A percentile compares a stretch with the other conserved stretches of the same genome.
phyloP scores from a whole-genome alignment of 2,797 vertebrate species.

The Cyclura pinguis region DNA sequence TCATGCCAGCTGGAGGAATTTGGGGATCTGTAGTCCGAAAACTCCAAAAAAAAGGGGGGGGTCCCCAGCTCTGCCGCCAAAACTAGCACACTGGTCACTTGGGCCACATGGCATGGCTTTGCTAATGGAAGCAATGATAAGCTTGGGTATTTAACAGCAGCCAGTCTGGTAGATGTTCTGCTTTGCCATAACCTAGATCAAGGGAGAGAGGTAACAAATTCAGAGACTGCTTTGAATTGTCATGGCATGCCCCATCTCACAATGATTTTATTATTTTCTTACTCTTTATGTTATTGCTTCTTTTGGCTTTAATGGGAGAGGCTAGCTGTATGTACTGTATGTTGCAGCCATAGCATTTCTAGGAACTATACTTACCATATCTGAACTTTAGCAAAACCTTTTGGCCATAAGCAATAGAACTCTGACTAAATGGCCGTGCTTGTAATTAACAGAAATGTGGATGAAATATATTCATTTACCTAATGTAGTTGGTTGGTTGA shows the following conservation, averaged over 20 bases:
- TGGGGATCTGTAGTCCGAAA: too few species aligned
- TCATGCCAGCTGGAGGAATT: too few species aligned
- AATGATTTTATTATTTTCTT: neutral
- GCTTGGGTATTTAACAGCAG: neutral
- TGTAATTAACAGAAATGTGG: neutral
- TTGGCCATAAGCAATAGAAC: neutral
- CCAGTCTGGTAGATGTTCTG: neutral
- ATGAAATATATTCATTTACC: neutral
- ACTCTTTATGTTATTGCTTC: neutral
- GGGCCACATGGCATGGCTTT: neutral
- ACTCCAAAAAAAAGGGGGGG: too few species aligned
- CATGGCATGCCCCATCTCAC: neutral
- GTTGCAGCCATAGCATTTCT: neutral
- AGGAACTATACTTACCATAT: neutral
- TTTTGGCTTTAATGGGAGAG: too few species aligned
- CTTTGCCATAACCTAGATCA: neutral
- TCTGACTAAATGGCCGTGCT: neutral
- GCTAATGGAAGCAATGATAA: neutral
- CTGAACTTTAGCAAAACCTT: neutral
- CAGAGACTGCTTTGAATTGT: neutral
- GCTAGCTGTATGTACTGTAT: neutral
- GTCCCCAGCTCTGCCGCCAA: too few species aligned
- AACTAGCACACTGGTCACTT: neutral
- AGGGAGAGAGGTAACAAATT: neutral
- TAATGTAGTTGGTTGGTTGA: neutral